Evolutionary conservation across 1,140 invertebrate species (phyloP), one percentile per base, ranked within the genome.

Genomic region (Aphelinus atriplicis): DNA sequence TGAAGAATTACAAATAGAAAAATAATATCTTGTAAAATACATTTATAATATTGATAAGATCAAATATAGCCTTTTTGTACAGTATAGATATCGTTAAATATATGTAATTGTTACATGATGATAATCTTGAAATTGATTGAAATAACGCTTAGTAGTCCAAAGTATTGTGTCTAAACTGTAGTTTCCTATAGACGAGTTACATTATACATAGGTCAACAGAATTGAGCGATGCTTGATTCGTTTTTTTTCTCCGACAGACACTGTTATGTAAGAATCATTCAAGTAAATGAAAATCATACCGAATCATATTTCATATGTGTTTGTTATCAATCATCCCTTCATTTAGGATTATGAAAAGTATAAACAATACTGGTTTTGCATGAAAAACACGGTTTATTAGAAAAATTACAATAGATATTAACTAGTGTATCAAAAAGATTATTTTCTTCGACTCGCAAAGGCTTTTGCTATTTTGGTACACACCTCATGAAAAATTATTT

Each of bases 211-310:
- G 42, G 7, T 50, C 46, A 46, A 42, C 42, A 26, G 4, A 42
- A 60, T 60, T 60, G n/a, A 1, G 10, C 61, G 69, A 46, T 42
- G 43, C 47, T 71, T 75, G 26, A 46, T 71, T 68, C 6, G 47
- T 64, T 53, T 69, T 70, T 45, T 66, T 75, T 75, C 26, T 71
- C 58, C 55, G 62, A 60, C 68, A 58, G 62, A 55, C 68, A 71
- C 62, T 66, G 62, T 75, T 67, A 75, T 71, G 73, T 75, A 75
- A 71, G 56, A 66, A 60, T 71, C 62, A 71, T 71, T 62, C 58
- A 69, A 75, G 73, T 71, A 71, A 75, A 75, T 60, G 56, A 71
- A 71, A 65, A 51, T 61, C 58, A 46, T 69, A 71, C 26, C 58
- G 62, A 75, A 67, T 63, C 45, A 56, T 66, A 71, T 76, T 72